Evolutionary conservation across 2,888 invertebrate genomes (phyloP).

Genomic region (Ceraclea dissimilis): DNA sequence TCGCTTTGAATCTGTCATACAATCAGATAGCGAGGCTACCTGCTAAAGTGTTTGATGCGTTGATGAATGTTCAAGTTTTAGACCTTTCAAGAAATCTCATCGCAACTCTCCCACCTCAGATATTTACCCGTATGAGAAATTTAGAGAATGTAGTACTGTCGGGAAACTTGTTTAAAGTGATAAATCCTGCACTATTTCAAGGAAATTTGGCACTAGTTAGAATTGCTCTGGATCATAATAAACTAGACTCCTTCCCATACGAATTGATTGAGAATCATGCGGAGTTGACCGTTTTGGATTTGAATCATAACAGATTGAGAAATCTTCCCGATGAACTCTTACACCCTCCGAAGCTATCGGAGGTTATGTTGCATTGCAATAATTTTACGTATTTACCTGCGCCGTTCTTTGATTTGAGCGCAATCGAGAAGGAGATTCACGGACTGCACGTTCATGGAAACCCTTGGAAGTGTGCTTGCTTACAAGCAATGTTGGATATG

Average conservation of each 20-base stretch:
- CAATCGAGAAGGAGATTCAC: background rate
- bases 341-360: background rate
- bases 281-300: background rate
- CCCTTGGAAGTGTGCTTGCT: constrained; percentile 9
- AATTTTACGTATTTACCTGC: background rate
- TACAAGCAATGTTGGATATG: background rate
- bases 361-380: background rate
- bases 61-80: background rate
- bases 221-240: background rate
- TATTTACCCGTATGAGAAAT: background rate
- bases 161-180: background rate
- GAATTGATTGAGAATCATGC: background rate
- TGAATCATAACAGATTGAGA: background rate
- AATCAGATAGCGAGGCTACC: background rate
- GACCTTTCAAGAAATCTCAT: background rate
- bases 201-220: background rate
- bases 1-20: background rate
- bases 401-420: background rate
- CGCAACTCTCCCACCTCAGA: background rate
- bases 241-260: background rate
- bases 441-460: background rate
- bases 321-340: background rate
- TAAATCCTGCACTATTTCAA: background rate
- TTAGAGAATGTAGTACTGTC: background rate
- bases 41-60: background rate